Conservation (phyloP, 2,797 vertebrate genomes). For the Sciurus carolinensis region DNA sequence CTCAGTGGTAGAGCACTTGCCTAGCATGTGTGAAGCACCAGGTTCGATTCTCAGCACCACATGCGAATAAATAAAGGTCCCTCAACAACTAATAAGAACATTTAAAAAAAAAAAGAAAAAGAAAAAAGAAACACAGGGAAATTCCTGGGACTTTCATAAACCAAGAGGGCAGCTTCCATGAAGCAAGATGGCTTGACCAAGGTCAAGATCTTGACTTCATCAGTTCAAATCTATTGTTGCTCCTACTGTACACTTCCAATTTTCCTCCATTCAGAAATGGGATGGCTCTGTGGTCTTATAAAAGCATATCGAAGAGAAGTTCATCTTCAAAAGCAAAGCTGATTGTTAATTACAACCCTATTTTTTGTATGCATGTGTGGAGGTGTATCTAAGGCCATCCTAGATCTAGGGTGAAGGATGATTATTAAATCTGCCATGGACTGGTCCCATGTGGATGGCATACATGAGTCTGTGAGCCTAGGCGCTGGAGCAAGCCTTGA, state of each 20-base stretch:
- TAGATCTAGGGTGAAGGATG: neutral
- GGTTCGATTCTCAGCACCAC: no score
- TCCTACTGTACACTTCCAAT: neutral
- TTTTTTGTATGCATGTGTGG: neutral
- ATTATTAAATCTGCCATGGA: neutral
- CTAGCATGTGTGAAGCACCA: no score
- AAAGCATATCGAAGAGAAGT: conserved; percentile 7
- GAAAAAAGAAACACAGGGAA: no score
- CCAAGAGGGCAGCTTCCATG: neutral
- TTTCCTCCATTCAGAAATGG: conserved; percentile 20
- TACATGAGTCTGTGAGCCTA: neutral
- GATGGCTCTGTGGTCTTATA: neutral
- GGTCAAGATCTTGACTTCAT: neutral
- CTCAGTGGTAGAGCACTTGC: no score
- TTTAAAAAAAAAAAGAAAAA: no score
- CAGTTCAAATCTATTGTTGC: neutral
- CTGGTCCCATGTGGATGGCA: neutral
- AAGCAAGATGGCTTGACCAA: neutral
- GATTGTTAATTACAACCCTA: neutral
- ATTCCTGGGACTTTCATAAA: neutral
- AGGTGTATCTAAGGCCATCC: neutral
- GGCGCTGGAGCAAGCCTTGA: neutral
- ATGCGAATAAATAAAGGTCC: no score
- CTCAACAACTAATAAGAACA: no score
- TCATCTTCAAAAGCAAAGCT: neutral